A percentile compares a stretch with the other conserved stretches of the same genome.
Conservation (phyloP, 2,797 vertebrate genomes). For the Pseudochirops cupreus region DNA sequence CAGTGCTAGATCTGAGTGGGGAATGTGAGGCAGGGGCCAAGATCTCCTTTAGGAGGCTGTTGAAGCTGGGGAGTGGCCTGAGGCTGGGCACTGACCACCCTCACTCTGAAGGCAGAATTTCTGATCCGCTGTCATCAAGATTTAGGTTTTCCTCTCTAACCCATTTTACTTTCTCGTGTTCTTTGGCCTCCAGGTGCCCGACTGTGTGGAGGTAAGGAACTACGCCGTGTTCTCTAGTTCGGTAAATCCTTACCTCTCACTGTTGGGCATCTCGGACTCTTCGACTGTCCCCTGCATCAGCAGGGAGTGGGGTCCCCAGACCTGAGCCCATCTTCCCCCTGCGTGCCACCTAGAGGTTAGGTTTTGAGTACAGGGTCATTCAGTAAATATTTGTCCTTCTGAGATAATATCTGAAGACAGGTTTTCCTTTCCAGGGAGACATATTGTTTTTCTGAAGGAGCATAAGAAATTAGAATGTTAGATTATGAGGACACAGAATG, state of each 20-base stretch:
- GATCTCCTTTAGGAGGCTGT: no score
- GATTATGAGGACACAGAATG: neutral
- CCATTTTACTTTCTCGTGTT: neutral
- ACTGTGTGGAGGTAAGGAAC: constrained; percentile 10
- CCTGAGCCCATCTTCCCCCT: neutral
- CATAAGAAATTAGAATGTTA: neutral
- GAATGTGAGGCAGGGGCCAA: no score
- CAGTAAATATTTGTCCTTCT: neutral
- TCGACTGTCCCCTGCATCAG: neutral
- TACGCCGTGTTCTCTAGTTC: neutral
- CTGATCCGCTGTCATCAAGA: no score
- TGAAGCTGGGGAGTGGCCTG: no score
- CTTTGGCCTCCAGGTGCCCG: neutral
- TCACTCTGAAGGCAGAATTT: no score
- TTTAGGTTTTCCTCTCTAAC: neutral
- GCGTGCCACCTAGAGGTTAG: neutral
- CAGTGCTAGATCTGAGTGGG: no score
- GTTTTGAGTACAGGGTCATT: neutral
- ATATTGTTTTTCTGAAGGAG: neutral
- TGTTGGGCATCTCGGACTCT: neutral
- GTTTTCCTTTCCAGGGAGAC: neutral
- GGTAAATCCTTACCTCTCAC: constrained; percentile 6
- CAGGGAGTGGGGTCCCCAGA: neutral
- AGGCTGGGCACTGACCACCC: no score
- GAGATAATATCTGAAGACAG: neutral